A percentile compares a stretch with the other conserved stretches of the same genome.
phyloP scores from a whole-genome alignment of 1,140 invertebrate genomes.

The Glossosoma conforme region DNA sequence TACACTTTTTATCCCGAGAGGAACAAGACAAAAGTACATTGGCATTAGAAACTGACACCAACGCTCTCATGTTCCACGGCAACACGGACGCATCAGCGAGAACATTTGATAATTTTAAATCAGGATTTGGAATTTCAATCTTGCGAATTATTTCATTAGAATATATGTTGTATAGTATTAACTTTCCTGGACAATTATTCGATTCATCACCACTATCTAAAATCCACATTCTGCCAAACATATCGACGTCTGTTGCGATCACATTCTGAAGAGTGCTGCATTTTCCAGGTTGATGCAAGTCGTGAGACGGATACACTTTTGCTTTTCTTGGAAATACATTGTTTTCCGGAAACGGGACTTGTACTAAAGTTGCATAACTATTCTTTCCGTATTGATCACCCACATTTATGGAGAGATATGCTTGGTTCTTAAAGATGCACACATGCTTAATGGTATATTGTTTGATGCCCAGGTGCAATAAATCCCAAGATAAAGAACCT shows the following conservation, averaged over 20 bases:
- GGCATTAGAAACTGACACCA: slow-evolving; percentile 21
- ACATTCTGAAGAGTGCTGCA: slow-evolving; percentile 20
- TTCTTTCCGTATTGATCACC: neutral
- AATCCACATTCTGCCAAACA: slow-evolving; percentile 24
- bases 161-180: slow-evolving; percentile 20
- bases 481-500: slow-evolving; percentile 21
- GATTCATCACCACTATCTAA: slow-evolving; percentile 17
- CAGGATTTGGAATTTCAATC: slow-evolving; percentile 4
- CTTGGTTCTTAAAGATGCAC: slow-evolving; percentile 17
- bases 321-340: slow-evolving; percentile 1
- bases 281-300: slow-evolving; percentile 4
- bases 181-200: slow-evolving; percentile 18
- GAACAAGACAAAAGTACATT: slow-evolving; percentile 18
- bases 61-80: slow-evolving; percentile 6
- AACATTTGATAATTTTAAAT: slow-evolving; percentile 14
- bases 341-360: slow-evolving; percentile 20
- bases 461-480: slow-evolving; percentile 17
- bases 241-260: slow-evolving; percentile 21
- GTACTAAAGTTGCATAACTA: slow-evolving; percentile 14
- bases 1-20: slow-evolving; percentile 9
- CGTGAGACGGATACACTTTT: slow-evolving; percentile 11
- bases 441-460: slow-evolving; percentile 20
- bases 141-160: slow-evolving; percentile 9
- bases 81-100: slow-evolving; percentile 9
- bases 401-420: slow-evolving; percentile 24